These are phyloP conservation scores for Andrena chrysosceles DNA, from an alignment of 2,888 invertebrate species.

Conservation along the genomic window DNA sequence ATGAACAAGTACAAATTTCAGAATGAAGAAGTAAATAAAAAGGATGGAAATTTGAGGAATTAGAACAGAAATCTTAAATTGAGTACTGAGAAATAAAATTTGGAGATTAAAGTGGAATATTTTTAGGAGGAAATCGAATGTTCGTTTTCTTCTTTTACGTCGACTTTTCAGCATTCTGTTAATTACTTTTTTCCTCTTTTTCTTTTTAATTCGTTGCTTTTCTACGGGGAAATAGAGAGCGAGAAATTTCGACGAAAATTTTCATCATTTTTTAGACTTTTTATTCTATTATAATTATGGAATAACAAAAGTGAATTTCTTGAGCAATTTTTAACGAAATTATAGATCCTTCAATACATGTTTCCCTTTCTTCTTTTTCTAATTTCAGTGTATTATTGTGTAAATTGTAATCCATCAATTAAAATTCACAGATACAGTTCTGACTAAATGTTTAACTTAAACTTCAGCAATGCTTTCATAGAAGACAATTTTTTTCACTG, in stretches of 20 bases:
- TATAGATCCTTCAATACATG: neutral
- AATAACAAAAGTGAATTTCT: neutral
- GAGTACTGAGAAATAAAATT: neutral
- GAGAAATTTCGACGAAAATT: neutral
- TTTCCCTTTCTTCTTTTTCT: neutral
- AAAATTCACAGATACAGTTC: neutral
- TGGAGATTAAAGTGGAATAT: neutral
- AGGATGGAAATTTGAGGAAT: neutral
- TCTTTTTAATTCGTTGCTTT: neutral
- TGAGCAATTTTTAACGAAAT: neutral
- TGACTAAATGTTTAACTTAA: neutral
- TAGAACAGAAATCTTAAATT: neutral
- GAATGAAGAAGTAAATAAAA: neutral
- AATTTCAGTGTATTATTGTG: neutral
- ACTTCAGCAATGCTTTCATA: neutral
- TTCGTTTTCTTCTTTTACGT: neutral
- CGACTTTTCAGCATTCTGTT: neutral
- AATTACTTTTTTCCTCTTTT: neutral
- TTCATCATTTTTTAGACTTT: neutral
- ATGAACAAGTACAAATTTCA: neutral
- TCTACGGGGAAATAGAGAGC: neutral
- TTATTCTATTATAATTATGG: slow-evolving; percentile 5
- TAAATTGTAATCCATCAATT: neutral
- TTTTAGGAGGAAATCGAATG: neutral
- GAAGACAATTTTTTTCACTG: neutral